Evolutionary conservation across 2,888 invertebrate species (phyloP).

Genomic region (Tortrix viridana): DNA sequence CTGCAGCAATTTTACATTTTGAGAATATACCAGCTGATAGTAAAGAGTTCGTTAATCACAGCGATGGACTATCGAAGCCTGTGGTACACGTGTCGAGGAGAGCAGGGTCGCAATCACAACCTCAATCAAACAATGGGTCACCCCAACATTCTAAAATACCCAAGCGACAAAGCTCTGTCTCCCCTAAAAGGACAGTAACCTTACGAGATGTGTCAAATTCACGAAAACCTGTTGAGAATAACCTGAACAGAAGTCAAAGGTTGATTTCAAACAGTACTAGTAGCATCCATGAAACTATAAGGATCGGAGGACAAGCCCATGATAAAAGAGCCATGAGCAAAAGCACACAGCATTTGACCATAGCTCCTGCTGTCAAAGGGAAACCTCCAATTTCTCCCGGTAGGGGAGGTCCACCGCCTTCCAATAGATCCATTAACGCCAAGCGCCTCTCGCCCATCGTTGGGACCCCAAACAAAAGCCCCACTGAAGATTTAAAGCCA

Average conservation of each 20-base stretch:
- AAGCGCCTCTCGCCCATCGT: conserved; percentile 80
- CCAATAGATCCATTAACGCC: conserved; percentile 72
- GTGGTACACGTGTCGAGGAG: conserved; percentile 68
- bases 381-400: conserved; percentile 80
- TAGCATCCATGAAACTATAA: conserved; percentile 77
- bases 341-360: conserved; percentile 71
- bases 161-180: conserved; percentile 75
- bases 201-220: conserved; percentile 52
- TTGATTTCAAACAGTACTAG: conserved; percentile 79
- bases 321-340: conserved; percentile 71
- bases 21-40: conserved; percentile 59
- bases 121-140: conserved; percentile 77
- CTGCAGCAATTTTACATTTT: conserved; percentile 65
- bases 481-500: conserved; percentile 68
- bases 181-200: conserved; percentile 61
- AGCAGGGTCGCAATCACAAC: conserved; percentile 71
- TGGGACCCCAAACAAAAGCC: conserved; percentile 80
- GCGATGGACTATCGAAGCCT: conserved; percentile 59
- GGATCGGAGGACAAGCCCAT: conserved; percentile 69
- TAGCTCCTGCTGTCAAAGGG: conserved; percentile 68
- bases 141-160: conserved; percentile 80
- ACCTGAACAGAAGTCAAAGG: conserved; percentile 64
- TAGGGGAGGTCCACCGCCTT: conserved; percentile 76
- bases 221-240: conserved; percentile 58
- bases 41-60: conserved; percentile 60